A percentile compares a stretch with the other conserved stretches of the same genome.
phyloP scores from a whole-genome alignment of 2,888 invertebrate genomes.

The Brassicogethes aeneus region DNA sequence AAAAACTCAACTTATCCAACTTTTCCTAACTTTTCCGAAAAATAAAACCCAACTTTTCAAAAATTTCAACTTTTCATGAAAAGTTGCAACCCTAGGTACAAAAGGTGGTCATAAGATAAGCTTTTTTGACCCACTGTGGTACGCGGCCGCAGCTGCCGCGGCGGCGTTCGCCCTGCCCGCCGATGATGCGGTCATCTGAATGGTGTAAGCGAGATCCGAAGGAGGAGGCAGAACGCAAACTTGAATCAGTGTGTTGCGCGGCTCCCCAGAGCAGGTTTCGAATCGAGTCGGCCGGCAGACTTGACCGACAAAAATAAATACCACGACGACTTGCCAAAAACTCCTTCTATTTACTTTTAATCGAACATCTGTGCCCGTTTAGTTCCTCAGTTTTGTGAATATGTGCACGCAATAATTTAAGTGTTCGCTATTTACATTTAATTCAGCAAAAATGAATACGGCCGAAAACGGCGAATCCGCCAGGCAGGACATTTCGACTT shows the following conservation, averaged over 20 bases:
- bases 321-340: not conserved
- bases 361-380: slow-evolving; percentile 8
- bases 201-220: slow-evolving; percentile 20
- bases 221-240: slow-evolving; percentile 19
- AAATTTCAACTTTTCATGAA: no score
- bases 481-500: slow-evolving; percentile 13
- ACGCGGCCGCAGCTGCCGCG: no score
- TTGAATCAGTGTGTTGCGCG: slow-evolving; percentile 38
- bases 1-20: no score
- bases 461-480: not conserved
- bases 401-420: not conserved
- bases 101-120: no score
- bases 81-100: no score
- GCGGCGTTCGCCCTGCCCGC: not conserved
- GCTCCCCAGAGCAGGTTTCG: slow-evolving; percentile 29
- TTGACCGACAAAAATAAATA: slow-evolving; percentile 21
- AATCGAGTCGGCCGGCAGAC: slow-evolving; percentile 20
- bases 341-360: not conserved
- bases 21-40: no score
- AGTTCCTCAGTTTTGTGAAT: slow-evolving; percentile 3
- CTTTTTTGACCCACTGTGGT: no score
- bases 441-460: not conserved
- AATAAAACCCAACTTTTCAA: no score
- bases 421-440: not conserved
- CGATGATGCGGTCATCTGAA: slow-evolving; percentile 32